phyloP scores from a whole-genome alignment of 2,888 invertebrate genomes.

The Archaeoteleia sp. region DNA sequence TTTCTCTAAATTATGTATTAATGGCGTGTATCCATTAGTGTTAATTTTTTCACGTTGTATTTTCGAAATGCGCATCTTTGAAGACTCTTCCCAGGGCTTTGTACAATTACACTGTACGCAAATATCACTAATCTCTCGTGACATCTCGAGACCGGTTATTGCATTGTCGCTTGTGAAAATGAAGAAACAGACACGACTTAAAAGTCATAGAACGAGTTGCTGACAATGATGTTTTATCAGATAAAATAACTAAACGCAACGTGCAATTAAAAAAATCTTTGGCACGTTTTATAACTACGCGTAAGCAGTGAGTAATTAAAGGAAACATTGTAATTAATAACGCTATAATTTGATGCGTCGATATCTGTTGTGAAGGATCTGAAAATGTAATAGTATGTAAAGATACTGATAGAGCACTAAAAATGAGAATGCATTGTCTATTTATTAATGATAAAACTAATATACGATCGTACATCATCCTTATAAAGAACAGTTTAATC shows the following conservation, averaged over 20 bases:
- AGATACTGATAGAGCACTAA: constrained; percentile 1
- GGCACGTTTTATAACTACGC: no score
- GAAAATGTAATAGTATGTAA: constrained; percentile 7
- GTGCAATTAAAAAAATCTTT: background rate
- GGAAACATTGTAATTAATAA: background rate
- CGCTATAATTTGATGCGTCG: background rate
- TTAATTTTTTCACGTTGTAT: constrained; percentile 5
- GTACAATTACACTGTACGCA: background rate
- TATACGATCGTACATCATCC: constrained; percentile 24
- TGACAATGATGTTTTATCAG: constrained; percentile 11
- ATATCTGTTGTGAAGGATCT: background rate
- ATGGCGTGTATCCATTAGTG: no score
- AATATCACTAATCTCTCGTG: constrained; percentile 9
- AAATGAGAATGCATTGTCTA: constrained; percentile 29
- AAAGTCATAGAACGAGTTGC: background rate
- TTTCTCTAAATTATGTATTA: no score
- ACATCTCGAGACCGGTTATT: constrained; percentile 22
- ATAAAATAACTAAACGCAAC: constrained; percentile 14
- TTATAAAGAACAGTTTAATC: constrained; percentile 5
- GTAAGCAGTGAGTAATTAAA: no score
- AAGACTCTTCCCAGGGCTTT: background rate
- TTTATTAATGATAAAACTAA: constrained; percentile 25
- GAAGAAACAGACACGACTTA: constrained; percentile 17
- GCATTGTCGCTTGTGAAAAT: constrained; percentile 18
- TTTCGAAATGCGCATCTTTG: background rate